Base-by-base conservation (phyloP, 1,140 invertebrate genomes). In the Zaprionus vittiger region DNA sequence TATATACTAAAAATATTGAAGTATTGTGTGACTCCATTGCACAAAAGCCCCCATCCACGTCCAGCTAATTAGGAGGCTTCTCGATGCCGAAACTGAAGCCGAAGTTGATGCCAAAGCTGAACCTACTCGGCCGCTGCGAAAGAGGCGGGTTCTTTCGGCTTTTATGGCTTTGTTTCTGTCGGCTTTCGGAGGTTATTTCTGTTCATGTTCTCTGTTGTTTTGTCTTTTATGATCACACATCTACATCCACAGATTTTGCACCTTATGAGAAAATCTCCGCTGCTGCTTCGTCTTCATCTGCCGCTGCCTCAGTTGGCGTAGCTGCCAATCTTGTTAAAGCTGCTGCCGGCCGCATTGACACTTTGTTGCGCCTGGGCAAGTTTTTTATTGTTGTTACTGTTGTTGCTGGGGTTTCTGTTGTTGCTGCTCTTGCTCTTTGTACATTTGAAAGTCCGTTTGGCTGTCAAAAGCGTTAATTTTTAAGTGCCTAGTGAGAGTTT, bases 401-500 rank as follows among this genome's bases (percentile, higher is more conserved):
- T 69, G 70, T 52, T 66, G 66, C 70, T 65, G 56, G 47, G 52
- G 41, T 44, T 65, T 14, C 28, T 73, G 68, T 57, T 70, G 78
- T 60, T 79, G 67, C 31, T 63, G 65, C 37, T 69, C 69, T 52
- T 77, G 55, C 69, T 79, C 77, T 78, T 81, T 80, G 69, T 65
- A 77, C 74, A 82, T 90, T 90, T 90, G 86, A 90, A 90, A 91
- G 85, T 91, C 86, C 86, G 83, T 91, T 91, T 82, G 77, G 86
- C 85, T 90, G 85, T 90, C 86, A 91, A 85, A 90, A 90, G 85
- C 83, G 85, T 90, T 91, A 90, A 90, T 91, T 90, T 90, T 91
- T 90, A 91, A 90, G 81, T 91, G 86, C 79, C 82, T 90, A 90
- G 85, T 91, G 85, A 90, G 85, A 90, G 85, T 90, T 85, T 77